Percentiles rank a stretch among this genome's conserved stretches.
Conservation (phyloP, 2,113 vertebrate species). For the Nannospalax galili region DNA sequence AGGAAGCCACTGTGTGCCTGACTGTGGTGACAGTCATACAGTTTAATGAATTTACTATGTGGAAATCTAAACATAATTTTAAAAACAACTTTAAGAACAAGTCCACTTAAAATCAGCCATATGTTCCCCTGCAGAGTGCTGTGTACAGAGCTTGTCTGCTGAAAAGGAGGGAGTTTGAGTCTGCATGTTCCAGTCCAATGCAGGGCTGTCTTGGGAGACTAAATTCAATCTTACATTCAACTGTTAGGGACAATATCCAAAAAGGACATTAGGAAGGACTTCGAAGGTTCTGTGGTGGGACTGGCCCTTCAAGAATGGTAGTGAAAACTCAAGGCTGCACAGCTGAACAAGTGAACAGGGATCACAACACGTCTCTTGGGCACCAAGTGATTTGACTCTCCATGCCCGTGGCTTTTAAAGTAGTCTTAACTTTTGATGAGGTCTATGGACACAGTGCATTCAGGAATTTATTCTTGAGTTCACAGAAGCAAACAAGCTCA, state of each 20-base stretch:
- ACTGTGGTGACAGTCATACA: no score
- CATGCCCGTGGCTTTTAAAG: neutral
- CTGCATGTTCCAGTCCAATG: neutral
- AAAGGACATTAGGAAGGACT: neutral
- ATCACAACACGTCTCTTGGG: neutral
- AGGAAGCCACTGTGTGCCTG: neutral
- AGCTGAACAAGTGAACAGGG: no score
- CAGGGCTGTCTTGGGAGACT: neutral
- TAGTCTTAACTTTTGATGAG: neutral
- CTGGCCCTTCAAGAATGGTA: neutral
- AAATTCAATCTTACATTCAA: accelerated
- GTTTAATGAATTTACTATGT: neutral
- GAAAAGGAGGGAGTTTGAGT: neutral
- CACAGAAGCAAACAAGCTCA: neutral
- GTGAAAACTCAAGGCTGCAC: no score
- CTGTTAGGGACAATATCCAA: neutral
- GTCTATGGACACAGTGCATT: neutral
- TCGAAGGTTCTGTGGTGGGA: accelerated
- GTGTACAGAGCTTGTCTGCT: neutral
- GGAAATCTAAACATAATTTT: neutral
- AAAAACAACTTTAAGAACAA: neutral
- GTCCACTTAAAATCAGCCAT: neutral
- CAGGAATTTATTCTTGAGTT: neutral
- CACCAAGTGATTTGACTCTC: neutral
- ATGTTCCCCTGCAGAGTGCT: neutral